Evolutionary conservation across 92 coral and sea anemone genomes (phyloP).

Genomic region (Bergia sp.): DNA sequence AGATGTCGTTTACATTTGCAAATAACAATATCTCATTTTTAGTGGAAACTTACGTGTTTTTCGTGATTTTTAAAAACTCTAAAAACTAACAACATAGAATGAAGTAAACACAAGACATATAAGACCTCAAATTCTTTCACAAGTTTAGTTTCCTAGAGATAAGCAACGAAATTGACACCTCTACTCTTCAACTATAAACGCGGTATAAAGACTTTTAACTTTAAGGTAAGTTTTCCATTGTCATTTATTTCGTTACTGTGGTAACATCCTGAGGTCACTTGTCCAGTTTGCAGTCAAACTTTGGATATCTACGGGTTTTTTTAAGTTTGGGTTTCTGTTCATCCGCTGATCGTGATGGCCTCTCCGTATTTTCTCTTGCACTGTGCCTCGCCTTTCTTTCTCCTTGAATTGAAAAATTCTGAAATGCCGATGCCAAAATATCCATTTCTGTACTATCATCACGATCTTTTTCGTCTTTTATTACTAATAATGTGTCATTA

Average conservation of each 20-base stretch:
- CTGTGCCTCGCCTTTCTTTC: background rate
- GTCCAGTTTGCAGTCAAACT: background rate
- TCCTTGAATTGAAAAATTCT: background rate
- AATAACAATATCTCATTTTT: too few relatives aligned
- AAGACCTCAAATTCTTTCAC: too few relatives aligned
- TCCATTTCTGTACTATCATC: background rate
- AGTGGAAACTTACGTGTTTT: too few relatives aligned
- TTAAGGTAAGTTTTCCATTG: conserved; percentile 6
- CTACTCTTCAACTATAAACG: background rate
- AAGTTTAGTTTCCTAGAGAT: too few relatives aligned
- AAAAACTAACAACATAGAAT: too few relatives aligned
- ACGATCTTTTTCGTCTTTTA: background rate
- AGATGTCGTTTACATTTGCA: too few relatives aligned
- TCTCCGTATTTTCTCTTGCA: background rate
- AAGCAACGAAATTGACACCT: too few relatives aligned
- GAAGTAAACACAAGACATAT: too few relatives aligned
- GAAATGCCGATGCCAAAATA: background rate
- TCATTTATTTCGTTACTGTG: background rate
- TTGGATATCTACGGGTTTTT: background rate
- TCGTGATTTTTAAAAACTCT: too few relatives aligned
- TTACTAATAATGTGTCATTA: background rate
- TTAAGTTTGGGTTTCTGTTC: background rate
- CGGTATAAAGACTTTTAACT: background rate
- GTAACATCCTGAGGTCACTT: background rate
- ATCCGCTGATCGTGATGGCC: background rate